These are phyloP conservation scores for Myrmecophaga tridactyla DNA, from an alignment of 2,113 vertebrate species.

Conservation along the genomic window DNA sequence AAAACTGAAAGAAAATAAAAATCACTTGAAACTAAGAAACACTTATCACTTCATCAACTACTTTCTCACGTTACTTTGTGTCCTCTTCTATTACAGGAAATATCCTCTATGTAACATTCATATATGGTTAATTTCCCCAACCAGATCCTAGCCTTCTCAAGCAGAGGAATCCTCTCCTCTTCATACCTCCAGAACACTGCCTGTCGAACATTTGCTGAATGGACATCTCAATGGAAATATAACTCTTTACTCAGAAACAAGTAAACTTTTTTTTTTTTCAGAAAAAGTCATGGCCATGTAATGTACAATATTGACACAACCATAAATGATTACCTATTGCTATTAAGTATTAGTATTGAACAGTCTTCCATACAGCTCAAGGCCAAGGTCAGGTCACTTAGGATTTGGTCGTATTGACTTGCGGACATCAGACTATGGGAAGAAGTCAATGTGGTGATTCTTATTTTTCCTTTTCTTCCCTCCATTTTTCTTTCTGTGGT, in stretches of 20 bases:
- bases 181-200: background rate
- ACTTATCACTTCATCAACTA: background rate
- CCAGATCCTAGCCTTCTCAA: background rate
- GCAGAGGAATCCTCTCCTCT: background rate
- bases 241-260: background rate
- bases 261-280: too few species aligned
- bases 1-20: background rate
- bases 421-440: background rate
- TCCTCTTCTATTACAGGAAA: background rate
- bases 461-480: background rate
- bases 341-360: background rate
- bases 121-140: background rate
- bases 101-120: background rate
- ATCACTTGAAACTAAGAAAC: background rate
- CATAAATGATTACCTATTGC: background rate
- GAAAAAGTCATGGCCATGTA: background rate
- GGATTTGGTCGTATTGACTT: background rate
- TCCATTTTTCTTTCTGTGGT: background rate
- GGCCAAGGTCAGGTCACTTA: background rate
- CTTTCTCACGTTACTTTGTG: background rate
- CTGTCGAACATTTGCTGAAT: background rate
- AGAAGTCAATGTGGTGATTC: background rate
- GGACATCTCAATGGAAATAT: background rate
- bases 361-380: background rate
- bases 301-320: background rate